These are phyloP conservation scores for Lagria hirta DNA, from an alignment of 2,888 invertebrate species.

Conservation along the genomic window DNA sequence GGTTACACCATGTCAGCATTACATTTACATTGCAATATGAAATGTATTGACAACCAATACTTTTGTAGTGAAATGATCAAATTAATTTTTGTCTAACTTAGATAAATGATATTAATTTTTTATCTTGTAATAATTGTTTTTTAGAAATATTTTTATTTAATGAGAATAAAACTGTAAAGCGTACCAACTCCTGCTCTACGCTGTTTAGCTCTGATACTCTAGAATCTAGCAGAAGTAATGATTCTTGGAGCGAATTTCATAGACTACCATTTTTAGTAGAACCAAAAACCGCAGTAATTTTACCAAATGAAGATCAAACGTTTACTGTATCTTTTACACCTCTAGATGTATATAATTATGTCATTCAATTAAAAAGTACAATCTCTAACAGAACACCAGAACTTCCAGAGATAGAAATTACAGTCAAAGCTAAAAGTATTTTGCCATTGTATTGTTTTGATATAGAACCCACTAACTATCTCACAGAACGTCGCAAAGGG, in stretches of 20 bases:
- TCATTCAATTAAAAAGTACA: constrained; percentile 58
- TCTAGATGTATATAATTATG: constrained; percentile 58
- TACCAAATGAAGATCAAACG: constrained; percentile 50
- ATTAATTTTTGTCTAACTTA: no score
- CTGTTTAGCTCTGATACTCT: constrained; percentile 35
- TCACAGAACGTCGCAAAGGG: constrained; percentile 56
- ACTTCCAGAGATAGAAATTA: constrained; percentile 41
- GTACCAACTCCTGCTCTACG: constrained; percentile 18
- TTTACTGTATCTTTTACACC: constrained; percentile 62
- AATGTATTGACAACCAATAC: no score
- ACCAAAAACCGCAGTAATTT: constrained; percentile 55
- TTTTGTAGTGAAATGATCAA: no score
- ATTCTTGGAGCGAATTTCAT: constrained; percentile 30
- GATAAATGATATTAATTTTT: no score
- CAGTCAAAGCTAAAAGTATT: constrained; percentile 61
- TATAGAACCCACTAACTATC: constrained; percentile 66
- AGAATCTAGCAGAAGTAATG: constrained; percentile 23
- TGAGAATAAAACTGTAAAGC: no score
- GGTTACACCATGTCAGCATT: no score
- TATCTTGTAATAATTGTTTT: no score
- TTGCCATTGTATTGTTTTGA: constrained; percentile 73
- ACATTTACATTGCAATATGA: no score
- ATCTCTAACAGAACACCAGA: constrained; percentile 59
- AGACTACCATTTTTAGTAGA: constrained; percentile 58
- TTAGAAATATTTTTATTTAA: no score